Base-by-base conservation (phyloP, 2,888 invertebrate genomes). In the Thymelicus lineola region DNA sequence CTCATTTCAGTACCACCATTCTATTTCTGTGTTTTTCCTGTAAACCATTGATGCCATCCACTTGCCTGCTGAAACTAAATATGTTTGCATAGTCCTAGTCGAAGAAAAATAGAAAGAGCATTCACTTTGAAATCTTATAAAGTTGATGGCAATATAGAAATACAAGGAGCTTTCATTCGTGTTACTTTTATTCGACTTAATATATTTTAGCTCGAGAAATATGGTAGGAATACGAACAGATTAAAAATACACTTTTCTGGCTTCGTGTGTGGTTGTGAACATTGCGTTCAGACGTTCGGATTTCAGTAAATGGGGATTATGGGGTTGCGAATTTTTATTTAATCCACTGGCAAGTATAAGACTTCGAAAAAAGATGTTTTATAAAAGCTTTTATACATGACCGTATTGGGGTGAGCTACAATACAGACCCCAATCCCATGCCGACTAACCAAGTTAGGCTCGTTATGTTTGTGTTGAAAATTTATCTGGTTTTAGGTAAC, bases 201-300 rank as follows among this genome's bases (percentile, higher is more conserved):
- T 63, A 70, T 64, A 42, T 64, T 60, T 70, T 53, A 35, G 64
- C 58, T 17, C 38, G 59, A 64, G 64, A 64, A 64, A 70, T 63
- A 64, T 35, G 63, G 35, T 55, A 58, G 70, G 64, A 55, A 35
- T 64, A 64, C 17, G 48, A 50, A 46, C 38, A 66, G 72, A 78
- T 79, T 75, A 77, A 79, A 81, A 82, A 79, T 79, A 79, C 72
- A 76, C 73, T 73, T 76, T 57, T 53, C 48, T 42, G 72, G 73
- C 82, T 74, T 76, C 78, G 79, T 82, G 82, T 84, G 82, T 79
- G 82, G 82, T 72, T 45, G 17, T 55, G 17, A 55, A 63, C 35
- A 17, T 17, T 57, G 46, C 17, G 15, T 57, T 57, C 17, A 28
- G 62, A 48, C 61, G n/a, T 46, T 46, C 35, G 48, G 35, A 46